A percentile compares a stretch with the other conserved stretches of the same genome.
phyloP scores from a whole-genome alignment of 2,113 vertebrate genomes.

The Syrmaticus mikado region DNA sequence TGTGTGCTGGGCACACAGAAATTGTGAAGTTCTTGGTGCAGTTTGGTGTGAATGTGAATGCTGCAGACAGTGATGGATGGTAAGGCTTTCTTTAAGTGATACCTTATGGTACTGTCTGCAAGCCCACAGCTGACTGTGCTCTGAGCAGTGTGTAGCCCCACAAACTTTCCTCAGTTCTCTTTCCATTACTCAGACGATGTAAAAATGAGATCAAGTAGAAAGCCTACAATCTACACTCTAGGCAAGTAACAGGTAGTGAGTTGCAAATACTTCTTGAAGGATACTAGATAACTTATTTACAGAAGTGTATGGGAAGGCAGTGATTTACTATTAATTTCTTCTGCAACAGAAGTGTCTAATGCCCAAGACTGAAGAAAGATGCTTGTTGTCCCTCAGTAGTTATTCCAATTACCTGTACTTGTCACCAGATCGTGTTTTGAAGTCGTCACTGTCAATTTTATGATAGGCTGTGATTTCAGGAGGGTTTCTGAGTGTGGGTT shows the following conservation, averaged over 20 bases:
- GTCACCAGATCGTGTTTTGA: background rate
- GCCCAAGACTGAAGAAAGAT: background rate
- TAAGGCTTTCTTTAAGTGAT: slow-evolving; percentile 64
- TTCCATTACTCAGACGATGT: background rate
- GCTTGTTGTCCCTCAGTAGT: background rate
- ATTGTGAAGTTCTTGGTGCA: slow-evolving; percentile 98
- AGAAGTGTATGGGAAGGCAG: background rate
- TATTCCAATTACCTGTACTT: background rate
- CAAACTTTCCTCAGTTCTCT: background rate
- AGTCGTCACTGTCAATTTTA: background rate
- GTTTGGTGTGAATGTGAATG: slow-evolving; percentile 96
- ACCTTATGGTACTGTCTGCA: background rate
- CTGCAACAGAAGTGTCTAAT: background rate
- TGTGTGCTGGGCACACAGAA: slow-evolving; percentile 95
- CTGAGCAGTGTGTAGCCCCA: background rate
- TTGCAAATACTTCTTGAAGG: background rate
- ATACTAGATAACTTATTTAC: background rate
- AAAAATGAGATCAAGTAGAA: background rate
- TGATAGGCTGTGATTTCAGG: background rate
- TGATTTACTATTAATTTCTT: background rate
- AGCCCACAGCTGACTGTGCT: fast-evolving
- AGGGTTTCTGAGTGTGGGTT: background rate
- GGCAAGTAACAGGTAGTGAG: background rate
- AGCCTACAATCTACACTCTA: background rate
- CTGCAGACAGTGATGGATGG: slow-evolving; percentile 98